Percentiles rank a stretch among this genome's conserved stretches.
Conservation (phyloP, 2,113 vertebrate species). For the Pelodiscus sinensis region DNA sequence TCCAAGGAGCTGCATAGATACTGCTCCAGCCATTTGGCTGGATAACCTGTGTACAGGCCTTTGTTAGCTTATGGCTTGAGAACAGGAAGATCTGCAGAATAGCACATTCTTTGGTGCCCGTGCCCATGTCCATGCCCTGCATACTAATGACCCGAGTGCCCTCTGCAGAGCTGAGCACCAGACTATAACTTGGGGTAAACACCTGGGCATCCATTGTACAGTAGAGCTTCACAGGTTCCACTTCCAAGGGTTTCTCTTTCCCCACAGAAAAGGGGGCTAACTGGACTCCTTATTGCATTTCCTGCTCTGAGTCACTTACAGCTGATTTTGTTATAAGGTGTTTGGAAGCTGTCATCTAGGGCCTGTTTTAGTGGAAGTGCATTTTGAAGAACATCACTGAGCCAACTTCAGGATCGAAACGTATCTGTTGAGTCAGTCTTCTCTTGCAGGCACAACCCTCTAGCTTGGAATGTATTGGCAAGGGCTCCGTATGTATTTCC, state of each 20-base stretch:
- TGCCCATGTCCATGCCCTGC: neutral
- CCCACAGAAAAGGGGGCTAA: neutral
- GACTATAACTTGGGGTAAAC: neutral
- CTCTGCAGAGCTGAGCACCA: neutral
- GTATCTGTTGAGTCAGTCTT: neutral
- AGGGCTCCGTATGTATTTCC: neutral
- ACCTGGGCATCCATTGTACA: neutral
- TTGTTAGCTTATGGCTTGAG: neutral
- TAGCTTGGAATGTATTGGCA: neutral
- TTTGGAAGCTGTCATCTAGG: neutral
- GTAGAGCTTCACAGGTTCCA: neutral
- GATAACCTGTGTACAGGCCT: neutral
- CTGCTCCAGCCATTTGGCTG: neutral
- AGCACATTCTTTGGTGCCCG: neutral
- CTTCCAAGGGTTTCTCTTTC: neutral
- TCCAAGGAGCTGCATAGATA: neutral
- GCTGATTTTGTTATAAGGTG: neutral
- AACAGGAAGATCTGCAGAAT: accelerated
- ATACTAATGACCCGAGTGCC: neutral
- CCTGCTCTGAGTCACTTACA: neutral
- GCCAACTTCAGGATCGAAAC: neutral
- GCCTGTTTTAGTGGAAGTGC: neutral
- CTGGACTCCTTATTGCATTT: neutral
- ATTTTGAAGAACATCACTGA: neutral
- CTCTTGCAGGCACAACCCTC: neutral